phyloP scores from a whole-genome alignment of 2,113 vertebrate genomes.

The Cnemophilus loriae region DNA sequence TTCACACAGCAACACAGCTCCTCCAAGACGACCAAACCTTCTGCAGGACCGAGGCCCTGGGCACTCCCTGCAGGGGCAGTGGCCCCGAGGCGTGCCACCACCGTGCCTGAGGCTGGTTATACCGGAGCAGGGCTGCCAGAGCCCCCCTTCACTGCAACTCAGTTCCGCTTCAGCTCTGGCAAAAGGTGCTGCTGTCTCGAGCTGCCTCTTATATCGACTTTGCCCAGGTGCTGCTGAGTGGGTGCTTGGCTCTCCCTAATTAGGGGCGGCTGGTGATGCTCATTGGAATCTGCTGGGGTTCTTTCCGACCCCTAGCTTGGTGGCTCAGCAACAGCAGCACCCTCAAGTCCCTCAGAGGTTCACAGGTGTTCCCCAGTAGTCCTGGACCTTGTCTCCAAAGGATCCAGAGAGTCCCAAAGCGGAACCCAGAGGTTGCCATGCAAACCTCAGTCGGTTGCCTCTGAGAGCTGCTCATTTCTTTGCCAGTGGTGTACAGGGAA shows the following conservation, averaged over 20 bases:
- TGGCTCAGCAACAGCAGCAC: not conserved
- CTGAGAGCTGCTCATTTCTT: not conserved
- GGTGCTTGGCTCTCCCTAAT: not conserved
- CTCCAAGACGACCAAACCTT: not conserved
- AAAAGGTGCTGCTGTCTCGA: fast-evolving
- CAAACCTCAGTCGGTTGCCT: not conserved
- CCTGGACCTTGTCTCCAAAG: not conserved
- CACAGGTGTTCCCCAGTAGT: not conserved
- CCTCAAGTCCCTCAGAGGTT: not conserved
- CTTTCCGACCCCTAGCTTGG: fast-evolving
- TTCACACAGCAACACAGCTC: not conserved
- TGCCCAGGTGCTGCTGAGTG: not conserved
- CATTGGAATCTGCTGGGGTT: not conserved
- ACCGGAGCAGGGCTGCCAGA: fast-evolving
- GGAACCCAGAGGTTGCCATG: not conserved
- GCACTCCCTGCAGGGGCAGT: too few relatives aligned
- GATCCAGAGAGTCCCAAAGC: not conserved
- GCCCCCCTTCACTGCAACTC: fast-evolving
- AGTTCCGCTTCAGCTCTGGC: fast-evolving
- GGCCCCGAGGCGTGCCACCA: fast-evolving
- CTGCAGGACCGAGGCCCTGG: not conserved
- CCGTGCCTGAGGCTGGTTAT: fast-evolving
- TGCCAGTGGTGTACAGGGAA: fast-evolving
- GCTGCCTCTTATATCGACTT: not conserved
- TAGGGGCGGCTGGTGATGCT: not conserved